Conservation (phyloP, 2,888 invertebrate species). For the Tuberolachnus salignus region DNA sequence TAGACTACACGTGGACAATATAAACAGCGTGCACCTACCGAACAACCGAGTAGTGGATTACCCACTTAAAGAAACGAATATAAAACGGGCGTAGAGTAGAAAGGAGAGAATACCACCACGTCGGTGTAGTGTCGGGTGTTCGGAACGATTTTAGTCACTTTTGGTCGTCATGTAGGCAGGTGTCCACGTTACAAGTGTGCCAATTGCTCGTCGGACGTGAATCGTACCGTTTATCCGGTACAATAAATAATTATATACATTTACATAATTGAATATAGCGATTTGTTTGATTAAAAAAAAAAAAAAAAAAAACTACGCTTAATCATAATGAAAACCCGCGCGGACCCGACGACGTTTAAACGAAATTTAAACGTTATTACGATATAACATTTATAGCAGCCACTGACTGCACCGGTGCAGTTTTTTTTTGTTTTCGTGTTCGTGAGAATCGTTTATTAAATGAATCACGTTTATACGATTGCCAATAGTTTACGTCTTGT, state of each 20-base stretch:
- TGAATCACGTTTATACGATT: constrained; percentile 29
- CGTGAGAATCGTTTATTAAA: neutral
- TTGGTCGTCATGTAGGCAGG: too few relatives aligned
- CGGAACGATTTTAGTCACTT: neutral
- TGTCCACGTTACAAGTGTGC: neutral
- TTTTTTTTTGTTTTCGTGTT: neutral
- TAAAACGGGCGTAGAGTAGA: neutral
- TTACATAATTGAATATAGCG: neutral
- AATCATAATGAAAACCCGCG: too few relatives aligned
- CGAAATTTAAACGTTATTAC: too few relatives aligned
- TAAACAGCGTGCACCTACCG: too few relatives aligned
- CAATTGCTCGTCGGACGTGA: neutral
- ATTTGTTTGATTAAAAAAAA: too few relatives aligned
- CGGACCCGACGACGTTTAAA: too few relatives aligned
- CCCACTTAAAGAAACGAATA: too few relatives aligned
- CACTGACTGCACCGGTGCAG: too few relatives aligned
- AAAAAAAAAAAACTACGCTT: too few relatives aligned
- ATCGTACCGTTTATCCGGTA: neutral
- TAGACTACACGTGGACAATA: too few relatives aligned
- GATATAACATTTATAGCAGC: too few relatives aligned
- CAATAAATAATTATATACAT: neutral
- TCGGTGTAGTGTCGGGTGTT: neutral
- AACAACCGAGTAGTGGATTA: too few relatives aligned
- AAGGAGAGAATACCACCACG: neutral
- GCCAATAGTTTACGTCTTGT: neutral